Conservation (phyloP, 2,113 vertebrate genomes). For the Varanus komodoensis region DNA sequence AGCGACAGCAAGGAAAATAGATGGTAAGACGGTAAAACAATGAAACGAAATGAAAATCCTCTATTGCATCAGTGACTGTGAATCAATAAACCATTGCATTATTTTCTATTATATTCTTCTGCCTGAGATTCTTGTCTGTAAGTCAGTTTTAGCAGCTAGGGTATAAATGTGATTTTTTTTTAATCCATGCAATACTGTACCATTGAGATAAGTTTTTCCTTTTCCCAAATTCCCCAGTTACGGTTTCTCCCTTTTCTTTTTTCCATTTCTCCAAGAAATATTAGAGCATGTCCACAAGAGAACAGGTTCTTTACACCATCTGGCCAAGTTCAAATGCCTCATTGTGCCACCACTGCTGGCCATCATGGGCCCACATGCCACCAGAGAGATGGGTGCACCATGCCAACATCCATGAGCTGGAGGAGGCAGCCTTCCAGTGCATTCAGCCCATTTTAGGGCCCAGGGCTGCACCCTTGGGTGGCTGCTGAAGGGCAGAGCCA, state of each 20-base stretch:
- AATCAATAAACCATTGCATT: not conserved
- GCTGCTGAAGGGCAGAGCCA: too few relatives aligned
- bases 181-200: slow-evolving; percentile 52
- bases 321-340: too few relatives aligned
- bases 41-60: not conserved
- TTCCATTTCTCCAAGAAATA: not conserved
- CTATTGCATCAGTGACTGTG: not conserved
- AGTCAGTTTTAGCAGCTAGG: not conserved
- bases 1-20: too few relatives aligned
- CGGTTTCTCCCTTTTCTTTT: not conserved
- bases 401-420: too few relatives aligned
- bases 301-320: not conserved
- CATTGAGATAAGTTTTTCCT: not conserved
- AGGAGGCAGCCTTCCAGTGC: too few relatives aligned
- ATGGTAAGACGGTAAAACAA: too few relatives aligned
- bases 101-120: not conserved
- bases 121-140: not conserved
- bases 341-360: too few relatives aligned
- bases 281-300: not conserved
- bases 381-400: too few relatives aligned
- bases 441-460: too few relatives aligned
- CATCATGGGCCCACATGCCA: too few relatives aligned
- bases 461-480: too few relatives aligned
- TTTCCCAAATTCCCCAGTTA: slow-evolving; percentile 15
- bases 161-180: too few relatives aligned